Percentiles rank a stretch among this genome's conserved stretches.
phyloP scores from a whole-genome alignment of 2,113 vertebrate species.

The Cyprinodon brontotheroides region DNA sequence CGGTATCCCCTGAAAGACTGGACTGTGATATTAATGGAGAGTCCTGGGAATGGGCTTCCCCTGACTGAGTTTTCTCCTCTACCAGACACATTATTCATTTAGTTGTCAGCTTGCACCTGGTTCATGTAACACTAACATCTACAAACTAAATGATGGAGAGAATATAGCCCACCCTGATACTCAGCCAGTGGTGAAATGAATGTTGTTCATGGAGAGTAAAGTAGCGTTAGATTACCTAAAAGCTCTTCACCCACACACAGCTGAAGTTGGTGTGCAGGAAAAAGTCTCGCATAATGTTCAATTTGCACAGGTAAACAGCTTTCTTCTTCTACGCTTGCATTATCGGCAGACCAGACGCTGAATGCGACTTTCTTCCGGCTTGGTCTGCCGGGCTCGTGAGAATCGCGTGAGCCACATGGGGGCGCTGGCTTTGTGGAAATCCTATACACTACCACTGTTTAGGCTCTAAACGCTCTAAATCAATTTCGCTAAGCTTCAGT shows the following conservation, averaged over 20 bases:
- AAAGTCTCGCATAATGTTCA: slow-evolving; percentile 63
- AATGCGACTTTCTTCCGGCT: no score
- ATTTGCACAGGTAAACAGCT: no score
- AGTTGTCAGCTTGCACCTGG: slow-evolving; percentile 75
- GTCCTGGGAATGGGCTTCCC: slow-evolving; percentile 73
- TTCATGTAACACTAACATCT: slow-evolving; percentile 70
- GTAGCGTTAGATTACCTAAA: slow-evolving; percentile 46
- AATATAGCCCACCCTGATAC: slow-evolving; percentile 61
- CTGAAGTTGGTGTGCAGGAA: slow-evolving; percentile 43
- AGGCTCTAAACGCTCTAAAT: no score
- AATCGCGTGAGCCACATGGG: no score
- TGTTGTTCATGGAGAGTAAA: slow-evolving; percentile 51
- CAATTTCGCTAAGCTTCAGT: no score
- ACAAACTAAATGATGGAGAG: slow-evolving; percentile 73
- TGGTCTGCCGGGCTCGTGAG: no score
- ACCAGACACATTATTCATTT: slow-evolving; percentile 77
- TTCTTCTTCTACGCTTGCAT: no score
- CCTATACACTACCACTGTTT: no score
- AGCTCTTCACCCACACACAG: slow-evolving; percentile 39
- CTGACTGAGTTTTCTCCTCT: slow-evolving; percentile 69
- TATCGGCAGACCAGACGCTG: no score
- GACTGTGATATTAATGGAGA: slow-evolving; percentile 80
- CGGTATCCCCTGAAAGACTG: slow-evolving; percentile 74
- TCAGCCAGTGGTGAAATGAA: slow-evolving; percentile 53
- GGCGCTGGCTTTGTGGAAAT: no score